These are phyloP conservation scores for Myotis pilosus DNA, from an alignment of 2,797 vertebrate species.

Conservation along the genomic window DNA sequence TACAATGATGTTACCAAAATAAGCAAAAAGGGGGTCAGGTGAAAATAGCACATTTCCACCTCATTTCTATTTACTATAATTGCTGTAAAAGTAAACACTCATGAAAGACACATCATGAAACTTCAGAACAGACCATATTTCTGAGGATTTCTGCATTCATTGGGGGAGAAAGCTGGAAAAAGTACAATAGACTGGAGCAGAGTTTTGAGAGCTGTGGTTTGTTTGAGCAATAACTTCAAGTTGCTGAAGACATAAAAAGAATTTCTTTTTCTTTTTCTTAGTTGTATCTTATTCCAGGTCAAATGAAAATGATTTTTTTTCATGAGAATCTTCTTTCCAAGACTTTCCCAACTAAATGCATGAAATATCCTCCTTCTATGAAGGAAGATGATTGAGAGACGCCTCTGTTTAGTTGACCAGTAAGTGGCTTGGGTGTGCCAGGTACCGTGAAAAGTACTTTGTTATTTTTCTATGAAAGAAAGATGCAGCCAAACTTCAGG, in stretches of 20 bases:
- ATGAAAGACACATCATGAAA: slow-evolving; percentile 67
- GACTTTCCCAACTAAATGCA: slow-evolving; percentile 21
- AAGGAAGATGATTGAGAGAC: background rate
- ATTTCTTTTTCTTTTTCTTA: slow-evolving; percentile 43
- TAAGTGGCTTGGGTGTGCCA: background rate
- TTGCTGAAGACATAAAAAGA: background rate
- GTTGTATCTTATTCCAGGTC: slow-evolving; percentile 9
- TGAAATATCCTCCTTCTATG: background rate
- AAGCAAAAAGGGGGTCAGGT: slow-evolving; percentile 17
- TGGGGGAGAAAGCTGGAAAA: slow-evolving; percentile 68
- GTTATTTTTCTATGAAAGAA: slow-evolving; percentile 3
- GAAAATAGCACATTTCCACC: slow-evolving; percentile 58
- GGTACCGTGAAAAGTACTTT: background rate
- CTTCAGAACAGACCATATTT: background rate
- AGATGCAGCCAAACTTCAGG: background rate
- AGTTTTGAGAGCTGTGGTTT: slow-evolving; percentile 71
- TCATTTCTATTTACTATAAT: slow-evolving; percentile 68
- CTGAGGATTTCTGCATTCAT: slow-evolving; percentile 58
- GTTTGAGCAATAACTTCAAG: slow-evolving; percentile 31
- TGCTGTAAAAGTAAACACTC: slow-evolving; percentile 75
- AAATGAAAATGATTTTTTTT: background rate
- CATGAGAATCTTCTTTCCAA: background rate
- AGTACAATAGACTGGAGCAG: slow-evolving; percentile 42
- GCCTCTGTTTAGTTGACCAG: background rate
- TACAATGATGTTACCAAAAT: slow-evolving; percentile 58